Base-by-base conservation (phyloP, 2,113 vertebrate genomes). In the Garra rufa region DNA sequence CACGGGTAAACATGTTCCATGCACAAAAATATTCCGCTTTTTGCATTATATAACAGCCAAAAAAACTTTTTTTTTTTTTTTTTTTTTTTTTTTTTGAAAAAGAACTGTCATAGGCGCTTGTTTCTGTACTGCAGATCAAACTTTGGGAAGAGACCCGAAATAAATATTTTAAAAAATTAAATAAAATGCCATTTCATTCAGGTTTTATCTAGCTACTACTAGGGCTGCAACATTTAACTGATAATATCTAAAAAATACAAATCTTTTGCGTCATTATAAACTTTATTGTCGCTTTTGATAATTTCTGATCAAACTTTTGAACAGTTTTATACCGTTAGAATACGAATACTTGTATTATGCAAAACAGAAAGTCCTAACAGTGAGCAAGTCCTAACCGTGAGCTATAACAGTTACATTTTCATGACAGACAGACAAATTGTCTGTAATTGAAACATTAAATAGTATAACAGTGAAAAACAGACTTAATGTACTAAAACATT, bases 41-140 rank as follows among this genome's bases (percentile, higher is more conserved):
- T 63, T 65, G 9, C 7, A 10, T 81, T 81, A 82, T 50, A 81
- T 67, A 81, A 75, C 78, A n/a, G n/a, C n/a, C n/a, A n/a, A n/a
- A n/a, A n/a, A n/a, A n/a, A n/a, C n/a, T n/a, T n/a, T n/a, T n/a
- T n/a, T n/a, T n/a, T n/a, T n/a, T 19, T 59, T 57, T 26, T 14
- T 21, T 2, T 34, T 15, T 6, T 81, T 46, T 30, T 28, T 30
- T 70, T 26, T 74, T 52, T 52, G 28, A 81, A 67, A 76, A 24
- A 15, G 11, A 43, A 26, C 41, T 44, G 61, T 70, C 61, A 76
- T n/a, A 48, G 43, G 55, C 28, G 13, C 44, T 15, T 55, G 15
- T 55, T 75, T 77, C 10, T 9, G 34, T 13, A 77, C 28, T 41
- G 6, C 19, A 59, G 13, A 78, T 76, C 4, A 52, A 50, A 50